phyloP scores from a whole-genome alignment of 2,113 vertebrate genomes.

The Equus quagga region DNA sequence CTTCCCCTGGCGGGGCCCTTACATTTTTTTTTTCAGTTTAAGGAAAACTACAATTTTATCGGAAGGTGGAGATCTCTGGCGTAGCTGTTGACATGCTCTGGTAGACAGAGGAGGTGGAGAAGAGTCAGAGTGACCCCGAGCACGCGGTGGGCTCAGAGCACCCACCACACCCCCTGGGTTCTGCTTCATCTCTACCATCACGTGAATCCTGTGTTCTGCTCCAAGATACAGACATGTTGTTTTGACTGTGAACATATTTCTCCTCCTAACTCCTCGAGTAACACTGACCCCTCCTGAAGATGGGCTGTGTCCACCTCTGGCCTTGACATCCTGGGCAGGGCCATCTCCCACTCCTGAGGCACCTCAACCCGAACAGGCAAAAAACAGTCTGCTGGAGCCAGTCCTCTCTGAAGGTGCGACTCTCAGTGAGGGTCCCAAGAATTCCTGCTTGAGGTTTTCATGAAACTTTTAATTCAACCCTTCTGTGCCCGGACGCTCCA shows the following conservation, averaged over 20 bases:
- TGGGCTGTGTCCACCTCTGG: neutral
- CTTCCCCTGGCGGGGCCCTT: too few species aligned
- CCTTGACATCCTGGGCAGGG: neutral
- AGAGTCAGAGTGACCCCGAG: too few species aligned
- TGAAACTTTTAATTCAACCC: neutral
- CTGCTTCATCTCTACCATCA: too few species aligned
- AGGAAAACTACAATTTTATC: neutral
- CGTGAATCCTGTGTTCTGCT: neutral
- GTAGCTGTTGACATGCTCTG: neutral
- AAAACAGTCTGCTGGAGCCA: neutral
- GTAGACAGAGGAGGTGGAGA: neutral
- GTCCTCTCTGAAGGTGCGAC: too few species aligned
- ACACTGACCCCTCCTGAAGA: too few species aligned
- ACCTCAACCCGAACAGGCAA: neutral
- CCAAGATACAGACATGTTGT: accelerated
- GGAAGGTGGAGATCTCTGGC: neutral
- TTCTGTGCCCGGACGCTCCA: too few species aligned
- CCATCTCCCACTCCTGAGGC: too few species aligned
- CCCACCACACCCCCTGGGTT: accelerated
- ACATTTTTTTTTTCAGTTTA: neutral
- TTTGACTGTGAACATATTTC: accelerated
- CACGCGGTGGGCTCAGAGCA: neutral
- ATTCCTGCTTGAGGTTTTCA: neutral
- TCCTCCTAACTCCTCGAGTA: neutral
- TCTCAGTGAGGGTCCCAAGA: neutral